phyloP scores from a whole-genome alignment of 2,113 vertebrate species.

The Mionectes macconnelli region DNA sequence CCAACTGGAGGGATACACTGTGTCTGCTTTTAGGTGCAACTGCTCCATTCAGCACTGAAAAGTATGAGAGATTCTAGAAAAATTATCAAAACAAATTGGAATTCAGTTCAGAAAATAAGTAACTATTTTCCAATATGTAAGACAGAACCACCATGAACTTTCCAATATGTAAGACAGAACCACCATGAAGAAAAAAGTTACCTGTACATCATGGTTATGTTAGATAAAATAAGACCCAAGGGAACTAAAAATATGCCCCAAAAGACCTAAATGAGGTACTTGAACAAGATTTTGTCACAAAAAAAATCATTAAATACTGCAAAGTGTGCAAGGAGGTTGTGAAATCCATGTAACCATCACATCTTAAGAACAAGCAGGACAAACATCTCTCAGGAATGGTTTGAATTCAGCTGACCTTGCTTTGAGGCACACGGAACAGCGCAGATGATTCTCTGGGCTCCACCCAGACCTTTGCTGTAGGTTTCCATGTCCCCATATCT shows the following conservation, averaged over 20 bases:
- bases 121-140: neutral
- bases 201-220: neutral
- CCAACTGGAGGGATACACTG: neutral
- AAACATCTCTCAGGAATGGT: neutral
- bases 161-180: neutral
- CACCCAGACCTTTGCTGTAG: neutral
- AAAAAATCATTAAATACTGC: neutral
- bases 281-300: neutral
- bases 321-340: neutral
- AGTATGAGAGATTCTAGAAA: neutral
- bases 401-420: accelerated
- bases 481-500: accelerated
- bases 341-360: neutral
- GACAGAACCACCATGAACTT: no score
- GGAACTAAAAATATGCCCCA: neutral
- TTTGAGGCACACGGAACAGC: neutral
- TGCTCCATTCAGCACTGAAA: neutral
- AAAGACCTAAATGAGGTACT: neutral
- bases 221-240: neutral
- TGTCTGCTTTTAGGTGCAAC: neutral
- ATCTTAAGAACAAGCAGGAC: neutral
- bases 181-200: neutral
- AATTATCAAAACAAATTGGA: neutral
- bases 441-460: neutral
- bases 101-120: neutral